Conservation (phyloP, 1,140 invertebrate genomes). For the Grapholita molesta region DNA sequence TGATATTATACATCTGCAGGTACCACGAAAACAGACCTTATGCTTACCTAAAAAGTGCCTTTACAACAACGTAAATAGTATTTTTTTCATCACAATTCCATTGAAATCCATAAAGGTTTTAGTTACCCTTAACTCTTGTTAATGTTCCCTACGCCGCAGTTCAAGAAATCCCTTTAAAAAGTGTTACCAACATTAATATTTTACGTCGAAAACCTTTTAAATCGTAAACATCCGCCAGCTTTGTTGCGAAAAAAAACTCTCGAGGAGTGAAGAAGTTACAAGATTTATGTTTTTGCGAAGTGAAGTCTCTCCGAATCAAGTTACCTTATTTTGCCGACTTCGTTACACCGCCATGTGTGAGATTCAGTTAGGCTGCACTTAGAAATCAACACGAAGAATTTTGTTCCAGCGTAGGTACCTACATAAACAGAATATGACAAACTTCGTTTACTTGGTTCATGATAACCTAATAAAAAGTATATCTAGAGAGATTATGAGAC, state of each 20-base stretch:
- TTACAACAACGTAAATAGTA: neutral
- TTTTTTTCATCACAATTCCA: neutral
- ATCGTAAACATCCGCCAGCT: conserved; percentile 62
- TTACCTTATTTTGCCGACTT: conserved; percentile 4
- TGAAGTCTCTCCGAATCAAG: conserved; percentile 9
- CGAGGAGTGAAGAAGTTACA: conserved; percentile 64
- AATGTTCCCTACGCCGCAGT: neutral
- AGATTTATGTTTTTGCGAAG: conserved; percentile 57
- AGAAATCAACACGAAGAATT: no score
- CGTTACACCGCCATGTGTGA: neutral
- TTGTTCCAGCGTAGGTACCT: no score
- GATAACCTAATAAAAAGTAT: no score
- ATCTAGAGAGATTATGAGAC: no score
- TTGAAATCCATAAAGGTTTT: conserved; percentile 4
- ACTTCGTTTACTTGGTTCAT: no score
- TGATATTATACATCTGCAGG: no score
- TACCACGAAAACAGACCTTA: no score
- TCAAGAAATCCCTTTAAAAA: conserved; percentile 19
- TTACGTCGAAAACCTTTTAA: conserved; percentile 69
- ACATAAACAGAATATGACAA: no score
- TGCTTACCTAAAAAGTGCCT: neutral
- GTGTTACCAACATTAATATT: conserved; percentile 60
- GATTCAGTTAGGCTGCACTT: neutral
- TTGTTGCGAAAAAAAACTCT: conserved; percentile 59
- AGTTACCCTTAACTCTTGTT: conserved; percentile 4